Evolutionary conservation across 2,113 vertebrate genomes (phyloP).

Genomic region (Heptranchias perlo): DNA sequence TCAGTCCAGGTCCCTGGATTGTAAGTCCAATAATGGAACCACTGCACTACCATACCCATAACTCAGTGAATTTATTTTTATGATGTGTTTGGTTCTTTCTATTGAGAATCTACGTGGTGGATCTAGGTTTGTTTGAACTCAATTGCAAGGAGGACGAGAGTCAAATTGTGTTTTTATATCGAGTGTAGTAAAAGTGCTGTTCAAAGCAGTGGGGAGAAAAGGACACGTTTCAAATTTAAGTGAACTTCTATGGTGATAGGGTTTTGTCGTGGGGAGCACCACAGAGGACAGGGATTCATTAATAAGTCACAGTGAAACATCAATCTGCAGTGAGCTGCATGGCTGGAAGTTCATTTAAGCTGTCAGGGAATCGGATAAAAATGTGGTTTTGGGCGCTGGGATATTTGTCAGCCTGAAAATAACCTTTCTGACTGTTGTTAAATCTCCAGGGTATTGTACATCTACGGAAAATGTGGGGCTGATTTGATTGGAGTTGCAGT

Average conservation of each 20-base stretch:
- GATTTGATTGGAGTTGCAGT: neutral
- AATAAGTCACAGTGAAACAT: neutral
- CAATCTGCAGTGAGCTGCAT: neutral
- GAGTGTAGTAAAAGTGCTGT: neutral
- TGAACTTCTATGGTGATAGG: neutral
- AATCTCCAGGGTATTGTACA: neutral
- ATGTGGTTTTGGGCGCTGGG: neutral
- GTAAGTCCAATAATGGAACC: neutral
- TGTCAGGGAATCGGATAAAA: neutral
- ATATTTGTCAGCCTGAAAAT: slow-evolving; percentile 2
- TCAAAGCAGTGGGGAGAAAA: neutral
- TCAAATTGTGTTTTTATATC: neutral
- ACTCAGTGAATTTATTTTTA: neutral
- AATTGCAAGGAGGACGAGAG: neutral
- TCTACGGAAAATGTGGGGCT: neutral
- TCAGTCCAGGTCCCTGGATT: neutral
- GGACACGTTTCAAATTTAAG: slow-evolving; percentile 17
- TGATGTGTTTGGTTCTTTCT: neutral
- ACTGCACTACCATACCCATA: neutral
- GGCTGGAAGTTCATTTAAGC: neutral
- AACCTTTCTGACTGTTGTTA: neutral
- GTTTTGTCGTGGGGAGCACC: neutral
- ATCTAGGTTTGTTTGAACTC: neutral
- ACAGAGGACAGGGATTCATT: neutral
- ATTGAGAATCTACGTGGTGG: neutral